Evolutionary conservation across 2,797 vertebrate species (phyloP).

Genomic region (Eleutherodactylus coqui): DNA sequence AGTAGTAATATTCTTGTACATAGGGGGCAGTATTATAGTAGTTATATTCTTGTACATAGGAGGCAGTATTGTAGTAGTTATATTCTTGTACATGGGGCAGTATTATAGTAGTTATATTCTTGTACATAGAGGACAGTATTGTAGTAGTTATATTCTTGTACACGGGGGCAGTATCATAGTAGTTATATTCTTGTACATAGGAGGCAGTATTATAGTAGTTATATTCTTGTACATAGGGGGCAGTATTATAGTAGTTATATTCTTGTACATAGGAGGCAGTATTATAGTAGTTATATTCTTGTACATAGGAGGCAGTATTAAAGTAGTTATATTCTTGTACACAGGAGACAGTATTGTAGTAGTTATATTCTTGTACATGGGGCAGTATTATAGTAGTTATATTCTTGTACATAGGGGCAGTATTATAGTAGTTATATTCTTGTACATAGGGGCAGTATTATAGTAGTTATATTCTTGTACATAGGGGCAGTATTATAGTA

Average conservation of each 20-base stretch:
- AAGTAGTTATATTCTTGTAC: conserved; percentile 22
- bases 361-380: conserved; percentile 12
- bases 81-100: background rate
- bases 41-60: background rate
- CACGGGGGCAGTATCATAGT: background rate
- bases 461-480: background rate
- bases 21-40: background rate
- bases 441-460: background rate
- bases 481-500: conserved; percentile 3
- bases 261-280: background rate
- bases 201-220: conserved; percentile 1
- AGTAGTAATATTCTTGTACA: conserved; percentile 17
- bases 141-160: conserved; percentile 3
- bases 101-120: conserved; percentile 7
- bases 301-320: background rate
- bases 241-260: conserved; percentile 5
- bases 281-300: conserved; percentile 25
- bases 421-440: conserved; percentile 6
- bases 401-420: conserved; percentile 10
- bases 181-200: conserved; percentile 1
- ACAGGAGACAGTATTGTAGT: background rate
- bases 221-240: conserved; percentile 8
- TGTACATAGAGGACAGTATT: background rate
- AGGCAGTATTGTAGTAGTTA: background rate
- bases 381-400: conserved; percentile 24